Evolutionary conservation across 2,888 invertebrate genomes (phyloP).

Genomic region (Brachypterus glaber): DNA sequence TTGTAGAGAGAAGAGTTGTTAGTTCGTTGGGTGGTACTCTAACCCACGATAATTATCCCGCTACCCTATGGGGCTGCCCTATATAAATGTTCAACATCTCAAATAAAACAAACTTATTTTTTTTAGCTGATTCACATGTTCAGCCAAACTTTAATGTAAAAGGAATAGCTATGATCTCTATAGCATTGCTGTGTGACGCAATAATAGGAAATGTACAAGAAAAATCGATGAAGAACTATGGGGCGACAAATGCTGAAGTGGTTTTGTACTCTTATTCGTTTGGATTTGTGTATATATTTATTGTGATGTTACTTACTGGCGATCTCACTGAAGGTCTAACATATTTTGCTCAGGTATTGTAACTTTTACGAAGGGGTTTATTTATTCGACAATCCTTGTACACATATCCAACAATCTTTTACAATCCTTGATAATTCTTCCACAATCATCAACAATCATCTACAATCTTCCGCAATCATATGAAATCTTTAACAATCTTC

Average conservation of each 20-base stretch:
- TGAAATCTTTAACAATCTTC: conserved; percentile 4
- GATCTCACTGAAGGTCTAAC: conserved; percentile 62
- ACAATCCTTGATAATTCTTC: no score
- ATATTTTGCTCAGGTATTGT: conserved; percentile 64
- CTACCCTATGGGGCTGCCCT: no score
- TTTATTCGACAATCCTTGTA: conserved; percentile 3
- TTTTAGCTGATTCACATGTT: conserved; percentile 61
- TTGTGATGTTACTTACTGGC: conserved; percentile 62
- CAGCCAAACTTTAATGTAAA: conserved; percentile 63
- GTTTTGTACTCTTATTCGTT: conserved; percentile 87
- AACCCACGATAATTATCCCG: no score
- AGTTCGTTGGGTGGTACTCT: no score
- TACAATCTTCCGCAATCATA: no score
- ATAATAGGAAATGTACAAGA: conserved; percentile 96
- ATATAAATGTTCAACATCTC: no score
- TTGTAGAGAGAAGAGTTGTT: no score
- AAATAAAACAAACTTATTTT: no score
- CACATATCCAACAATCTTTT: no score
- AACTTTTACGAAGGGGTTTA: conserved; percentile 3
- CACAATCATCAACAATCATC: no score
- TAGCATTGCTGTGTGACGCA: conserved; percentile 88
- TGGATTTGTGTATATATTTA: conserved; percentile 72
- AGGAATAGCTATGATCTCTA: conserved; percentile 67
- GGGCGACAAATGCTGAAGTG: conserved; percentile 82
- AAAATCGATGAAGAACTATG: conserved; percentile 78